phyloP scores from a whole-genome alignment of 2,113 vertebrate genomes.

The Nymphicus hollandicus region DNA sequence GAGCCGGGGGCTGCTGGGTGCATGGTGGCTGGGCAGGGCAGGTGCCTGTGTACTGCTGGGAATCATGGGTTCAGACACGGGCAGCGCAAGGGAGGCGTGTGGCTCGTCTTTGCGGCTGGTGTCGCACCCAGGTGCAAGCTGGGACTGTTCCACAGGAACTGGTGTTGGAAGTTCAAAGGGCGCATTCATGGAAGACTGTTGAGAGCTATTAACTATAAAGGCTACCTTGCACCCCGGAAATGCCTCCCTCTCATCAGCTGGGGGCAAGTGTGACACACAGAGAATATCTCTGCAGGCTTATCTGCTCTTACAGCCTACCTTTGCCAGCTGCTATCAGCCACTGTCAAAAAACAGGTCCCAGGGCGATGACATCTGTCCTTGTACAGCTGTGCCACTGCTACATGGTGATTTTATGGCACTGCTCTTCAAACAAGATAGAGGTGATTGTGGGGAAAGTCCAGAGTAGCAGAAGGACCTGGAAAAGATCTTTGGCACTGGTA shows the following conservation, averaged over 20 bases:
- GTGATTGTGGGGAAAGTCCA: neutral
- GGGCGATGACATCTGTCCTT: neutral
- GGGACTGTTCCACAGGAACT: neutral
- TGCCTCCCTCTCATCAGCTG: neutral
- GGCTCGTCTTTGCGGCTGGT: neutral
- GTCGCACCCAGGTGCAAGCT: accelerated
- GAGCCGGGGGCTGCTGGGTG: accelerated
- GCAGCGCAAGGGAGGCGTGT: accelerated
- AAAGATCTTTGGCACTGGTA: neutral
- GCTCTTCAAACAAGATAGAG: neutral
- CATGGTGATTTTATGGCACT: neutral
- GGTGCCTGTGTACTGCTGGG: accelerated
- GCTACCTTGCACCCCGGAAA: neutral
- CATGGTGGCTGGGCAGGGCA: neutral
- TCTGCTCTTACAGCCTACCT: neutral
- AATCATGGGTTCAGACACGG: accelerated
- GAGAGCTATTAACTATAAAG: neutral
- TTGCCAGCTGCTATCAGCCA: neutral
- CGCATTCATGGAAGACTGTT: neutral
- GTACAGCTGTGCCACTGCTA: neutral
- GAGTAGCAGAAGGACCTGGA: neutral
- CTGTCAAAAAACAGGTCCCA: neutral
- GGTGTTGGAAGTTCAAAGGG: neutral
- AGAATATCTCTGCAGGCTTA: neutral
- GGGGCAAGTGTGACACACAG: accelerated